A percentile compares a stretch with the other conserved stretches of the same genome.
These are phyloP conservation scores for Garra rufa DNA, from an alignment of 2,113 vertebrate genomes.

Conservation along the genomic window DNA sequence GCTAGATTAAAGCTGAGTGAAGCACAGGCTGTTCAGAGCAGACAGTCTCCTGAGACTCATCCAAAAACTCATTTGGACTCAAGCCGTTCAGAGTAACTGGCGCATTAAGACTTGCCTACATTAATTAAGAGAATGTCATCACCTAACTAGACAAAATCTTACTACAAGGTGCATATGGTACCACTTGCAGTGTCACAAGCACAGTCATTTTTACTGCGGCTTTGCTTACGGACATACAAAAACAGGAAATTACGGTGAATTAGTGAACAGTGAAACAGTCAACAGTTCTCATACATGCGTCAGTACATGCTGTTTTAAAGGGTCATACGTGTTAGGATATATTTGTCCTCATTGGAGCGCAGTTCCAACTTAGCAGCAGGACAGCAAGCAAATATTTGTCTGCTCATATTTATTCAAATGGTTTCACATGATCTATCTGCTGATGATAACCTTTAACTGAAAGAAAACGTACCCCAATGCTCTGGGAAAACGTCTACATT, in stretches of 20 bases:
- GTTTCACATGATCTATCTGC: neutral
- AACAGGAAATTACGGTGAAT: too few species aligned
- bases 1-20: neutral
- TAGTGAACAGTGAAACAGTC: too few species aligned
- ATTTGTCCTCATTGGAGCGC: slow-evolving; percentile 70
- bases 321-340: slow-evolving; percentile 70
- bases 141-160: slow-evolving; percentile 2
- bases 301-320: slow-evolving; percentile 62
- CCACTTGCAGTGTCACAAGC: neutral
- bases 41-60: slow-evolving; percentile 2
- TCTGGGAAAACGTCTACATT: neutral
- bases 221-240: neutral
- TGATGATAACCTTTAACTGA: neutral
- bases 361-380: slow-evolving; percentile 67
- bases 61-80: neutral
- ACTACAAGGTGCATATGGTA: neutral
- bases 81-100: slow-evolving; percentile 1
- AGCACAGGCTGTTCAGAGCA: neutral
- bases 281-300: neutral
- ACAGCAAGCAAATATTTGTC: slow-evolving; percentile 62
- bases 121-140: neutral
- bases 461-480: neutral
- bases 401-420: neutral
- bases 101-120: neutral
- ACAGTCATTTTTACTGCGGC: neutral